Evolutionary conservation across 2,888 invertebrate genomes (phyloP).

Genomic region (Apamea sordens): DNA sequence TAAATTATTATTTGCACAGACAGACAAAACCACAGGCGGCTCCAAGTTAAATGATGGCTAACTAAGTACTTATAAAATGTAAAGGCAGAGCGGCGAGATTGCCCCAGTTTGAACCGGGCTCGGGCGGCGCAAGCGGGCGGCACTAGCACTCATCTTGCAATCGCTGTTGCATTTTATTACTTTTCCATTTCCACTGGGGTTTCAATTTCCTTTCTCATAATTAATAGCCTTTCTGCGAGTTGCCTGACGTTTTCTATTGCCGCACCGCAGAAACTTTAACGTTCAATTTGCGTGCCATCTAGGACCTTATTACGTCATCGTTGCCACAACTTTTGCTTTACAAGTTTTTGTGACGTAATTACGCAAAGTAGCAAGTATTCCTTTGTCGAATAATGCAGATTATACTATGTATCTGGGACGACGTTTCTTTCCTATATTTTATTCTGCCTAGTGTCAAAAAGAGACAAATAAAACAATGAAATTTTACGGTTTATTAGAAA

Average conservation of each 20-base stretch:
- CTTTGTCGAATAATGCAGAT: conserved; percentile 37
- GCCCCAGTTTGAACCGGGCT: conserved; percentile 71
- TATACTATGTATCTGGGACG: conserved; percentile 4
- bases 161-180: conserved; percentile 90
- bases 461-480: conserved; percentile 73
- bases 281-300: conserved; percentile 84
- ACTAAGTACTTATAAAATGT: conserved; percentile 64
- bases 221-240: conserved; percentile 88
- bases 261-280: conserved; percentile 82
- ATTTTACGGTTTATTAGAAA: conserved; percentile 84
- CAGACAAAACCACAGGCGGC: conserved; percentile 40
- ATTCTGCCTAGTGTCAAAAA: conserved; percentile 52
- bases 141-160: conserved; percentile 85
- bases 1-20: conserved; percentile 36
- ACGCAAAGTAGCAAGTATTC: conserved; percentile 18
- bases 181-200: conserved; percentile 90
- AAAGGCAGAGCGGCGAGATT: conserved; percentile 68
- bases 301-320: conserved; percentile 74
- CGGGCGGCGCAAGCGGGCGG: conserved; percentile 63
- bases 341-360: conserved; percentile 46
- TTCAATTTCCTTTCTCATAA: conserved; percentile 90
- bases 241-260: conserved; percentile 85
- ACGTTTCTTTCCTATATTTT: conserved; percentile 16
- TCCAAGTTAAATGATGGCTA: conserved; percentile 53
- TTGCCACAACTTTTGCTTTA: conserved; percentile 54